Conservation (phyloP, 2,113 vertebrate genomes). For the Arenaria interpres region DNA sequence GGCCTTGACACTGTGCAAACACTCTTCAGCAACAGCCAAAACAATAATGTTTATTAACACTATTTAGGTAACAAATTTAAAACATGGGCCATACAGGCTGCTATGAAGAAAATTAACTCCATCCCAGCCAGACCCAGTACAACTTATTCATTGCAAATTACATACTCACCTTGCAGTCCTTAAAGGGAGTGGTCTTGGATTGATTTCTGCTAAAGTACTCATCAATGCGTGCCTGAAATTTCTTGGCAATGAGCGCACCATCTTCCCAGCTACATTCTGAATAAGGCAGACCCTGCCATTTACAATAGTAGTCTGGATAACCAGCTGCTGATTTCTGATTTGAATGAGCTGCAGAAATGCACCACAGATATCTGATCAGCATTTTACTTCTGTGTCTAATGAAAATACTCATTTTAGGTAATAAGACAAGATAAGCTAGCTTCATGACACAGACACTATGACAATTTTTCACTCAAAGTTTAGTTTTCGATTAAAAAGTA, state of each 20-base stretch:
- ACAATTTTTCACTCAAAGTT: not conserved
- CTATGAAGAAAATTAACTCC: not conserved
- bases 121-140: not conserved
- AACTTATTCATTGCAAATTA: not conserved
- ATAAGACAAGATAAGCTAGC: not conserved
- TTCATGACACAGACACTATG: not conserved
- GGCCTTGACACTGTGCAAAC: not conserved
- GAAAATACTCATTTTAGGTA: not conserved
- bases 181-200: constrained; percentile 93
- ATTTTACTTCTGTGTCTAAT: not conserved
- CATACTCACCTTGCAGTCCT: constrained; percentile 91
- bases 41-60: not conserved
- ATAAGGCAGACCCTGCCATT: constrained; percentile 97
- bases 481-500: not conserved
- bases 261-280: constrained; percentile 99
- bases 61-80: not conserved
- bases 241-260: constrained; percentile 91
- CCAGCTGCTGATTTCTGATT: constrained; percentile 97
- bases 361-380: not conserved
- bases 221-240: constrained; percentile 93
- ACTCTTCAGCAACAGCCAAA: not conserved
- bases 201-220: constrained; percentile 95
- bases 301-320: constrained; percentile 98
- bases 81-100: not conserved
- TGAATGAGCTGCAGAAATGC: constrained; percentile 87